Evolutionary conservation across 2,888 invertebrate genomes (phyloP), one percentile per base, ranked within the genome.

Genomic region (Tethea ocularis): DNA sequence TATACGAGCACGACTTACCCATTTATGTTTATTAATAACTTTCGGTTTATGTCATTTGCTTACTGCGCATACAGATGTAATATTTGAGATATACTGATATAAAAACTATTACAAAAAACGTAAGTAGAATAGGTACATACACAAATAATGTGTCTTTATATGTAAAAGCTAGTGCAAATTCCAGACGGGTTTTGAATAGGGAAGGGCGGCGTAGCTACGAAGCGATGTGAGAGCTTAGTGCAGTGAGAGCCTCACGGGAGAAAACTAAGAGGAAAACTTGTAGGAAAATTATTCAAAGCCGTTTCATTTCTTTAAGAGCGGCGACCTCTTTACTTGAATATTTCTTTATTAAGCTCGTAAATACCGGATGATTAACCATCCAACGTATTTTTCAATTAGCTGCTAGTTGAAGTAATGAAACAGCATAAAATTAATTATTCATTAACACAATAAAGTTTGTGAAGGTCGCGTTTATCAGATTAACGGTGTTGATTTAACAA

Each of bases 401-500:
- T 41, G 53, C 57, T 53, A 60, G 51, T 61, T 59, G 66, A 60
- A 61, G 59, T 63, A 1, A 62, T 55, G 57, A 58, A 62, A 62
- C 55, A 63, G 58, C 65, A 41, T 58, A 51, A 57, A 61, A 62
- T 63, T 66, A 71, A 67, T 69, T 67, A 65, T 57, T 69, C 66
- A 56, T 63, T 64, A 61, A 66, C 66, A 64, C 62, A 62, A 67
- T 63, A 66, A 71, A 63, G 67, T 72, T 70, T 70, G 72, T 75
- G 68, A 77, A 80, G 75, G 77, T 72, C 69, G 61, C 64, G 72
- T 76, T 83, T 83, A 84, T 80, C 80, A 80, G 84, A 84, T 86
- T 88, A 88, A 82, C 80, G 75, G 72, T 74, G 77, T 80, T 78
- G 80, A 83, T 84, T 81, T 79, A 83, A 83, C 80, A 79, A 78